Conservation (phyloP, 2,888 invertebrate genomes). For the Seira ritae region DNA sequence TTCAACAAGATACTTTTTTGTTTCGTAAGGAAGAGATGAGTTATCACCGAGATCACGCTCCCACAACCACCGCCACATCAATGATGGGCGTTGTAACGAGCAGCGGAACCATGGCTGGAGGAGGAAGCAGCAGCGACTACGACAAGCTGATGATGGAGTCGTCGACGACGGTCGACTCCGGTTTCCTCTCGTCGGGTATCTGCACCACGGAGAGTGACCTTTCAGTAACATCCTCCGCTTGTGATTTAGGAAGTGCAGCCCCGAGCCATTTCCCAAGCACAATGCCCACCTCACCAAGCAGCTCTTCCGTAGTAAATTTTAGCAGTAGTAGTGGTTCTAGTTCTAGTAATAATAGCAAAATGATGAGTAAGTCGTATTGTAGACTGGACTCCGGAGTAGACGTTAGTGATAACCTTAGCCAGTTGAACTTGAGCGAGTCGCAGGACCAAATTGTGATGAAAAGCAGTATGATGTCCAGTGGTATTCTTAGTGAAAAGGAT, state of each 20-base stretch:
- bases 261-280: constrained; percentile 2
- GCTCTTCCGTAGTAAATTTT: constrained; percentile 56
- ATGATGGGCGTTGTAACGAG: constrained; percentile 42
- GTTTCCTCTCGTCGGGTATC: constrained; percentile 69
- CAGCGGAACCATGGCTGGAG: constrained; percentile 3
- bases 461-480: constrained; percentile 57
- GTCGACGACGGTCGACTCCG: constrained; percentile 65
- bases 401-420: constrained; percentile 73
- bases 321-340: constrained; percentile 36
- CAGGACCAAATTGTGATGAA: constrained; percentile 52
- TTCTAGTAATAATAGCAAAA: constrained; percentile 35
- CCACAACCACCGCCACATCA: constrained; percentile 32
- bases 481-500: constrained; percentile 51
- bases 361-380: constrained; percentile 59
- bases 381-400: constrained; percentile 83
- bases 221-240: constrained; percentile 58
- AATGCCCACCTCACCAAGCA: constrained; percentile 52
- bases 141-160: constrained; percentile 54
- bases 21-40: constrained; percentile 42
- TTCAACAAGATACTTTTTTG: too few species aligned
- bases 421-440: constrained; percentile 67
- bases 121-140: constrained; percentile 46
- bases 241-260: constrained; percentile 62
- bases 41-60: constrained; percentile 52
- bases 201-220: constrained; percentile 72